phyloP scores from a whole-genome alignment of 2,113 vertebrate species.

The Hyaena hyaena region DNA sequence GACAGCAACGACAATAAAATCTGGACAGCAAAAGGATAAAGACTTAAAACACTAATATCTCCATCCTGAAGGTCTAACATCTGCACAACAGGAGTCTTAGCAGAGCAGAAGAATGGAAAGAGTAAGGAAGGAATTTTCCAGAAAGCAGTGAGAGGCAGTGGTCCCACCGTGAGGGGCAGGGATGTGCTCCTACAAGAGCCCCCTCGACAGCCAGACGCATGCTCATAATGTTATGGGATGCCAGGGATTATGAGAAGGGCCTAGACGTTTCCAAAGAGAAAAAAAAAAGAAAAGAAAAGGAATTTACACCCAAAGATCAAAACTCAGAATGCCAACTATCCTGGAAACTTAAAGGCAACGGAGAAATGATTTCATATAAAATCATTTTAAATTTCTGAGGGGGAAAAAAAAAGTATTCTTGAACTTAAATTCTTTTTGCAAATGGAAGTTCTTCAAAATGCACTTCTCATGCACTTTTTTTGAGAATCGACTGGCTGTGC shows the following conservation, averaged over 20 bases:
- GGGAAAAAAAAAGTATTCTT: not conserved
- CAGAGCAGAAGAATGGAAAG: not conserved
- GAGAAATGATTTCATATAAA: not conserved
- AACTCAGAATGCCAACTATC: not conserved
- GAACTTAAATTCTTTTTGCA: not conserved
- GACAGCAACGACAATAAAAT: not conserved
- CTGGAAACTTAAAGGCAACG: not conserved
- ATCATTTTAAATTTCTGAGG: not conserved
- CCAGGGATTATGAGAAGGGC: not conserved
- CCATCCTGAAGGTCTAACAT: not conserved
- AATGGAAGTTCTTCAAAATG: not conserved
- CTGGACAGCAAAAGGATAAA: not conserved
- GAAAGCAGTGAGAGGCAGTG: accelerated
- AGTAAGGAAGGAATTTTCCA: not conserved
- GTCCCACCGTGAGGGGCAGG: no score
- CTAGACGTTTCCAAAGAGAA: not conserved
- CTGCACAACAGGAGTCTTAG: not conserved
- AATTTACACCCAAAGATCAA: not conserved
- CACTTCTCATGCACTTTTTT: not conserved
- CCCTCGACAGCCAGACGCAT: no score
- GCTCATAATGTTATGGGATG: accelerated
- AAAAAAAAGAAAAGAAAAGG: not conserved
- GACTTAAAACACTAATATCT: not conserved
- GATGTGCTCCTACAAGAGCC: accelerated
- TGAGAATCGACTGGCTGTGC: not conserved